Conservation (phyloP, 2,113 vertebrate genomes). For the Clarias batrachus region DNA sequence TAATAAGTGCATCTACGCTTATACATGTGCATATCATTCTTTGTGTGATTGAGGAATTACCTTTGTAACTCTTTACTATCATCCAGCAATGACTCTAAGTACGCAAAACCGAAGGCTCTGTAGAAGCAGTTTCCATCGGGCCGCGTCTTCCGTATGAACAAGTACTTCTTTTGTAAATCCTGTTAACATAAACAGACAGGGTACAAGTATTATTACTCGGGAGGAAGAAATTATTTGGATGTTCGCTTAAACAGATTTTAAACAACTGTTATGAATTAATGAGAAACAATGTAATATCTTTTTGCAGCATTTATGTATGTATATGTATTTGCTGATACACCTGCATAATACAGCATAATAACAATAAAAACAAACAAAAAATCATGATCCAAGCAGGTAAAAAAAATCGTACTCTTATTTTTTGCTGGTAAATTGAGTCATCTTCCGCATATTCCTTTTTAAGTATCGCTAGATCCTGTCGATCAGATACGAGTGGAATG, state of each 20-base stretch:
- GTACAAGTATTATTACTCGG: neutral
- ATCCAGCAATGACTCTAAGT: constrained; percentile 87
- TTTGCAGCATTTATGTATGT: neutral
- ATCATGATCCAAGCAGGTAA: neutral
- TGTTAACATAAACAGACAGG: constrained; percentile 48
- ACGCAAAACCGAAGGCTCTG: constrained; percentile 89
- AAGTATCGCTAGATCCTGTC: constrained; percentile 81
- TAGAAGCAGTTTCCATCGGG: constrained; percentile 95
- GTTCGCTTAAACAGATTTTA: neutral
- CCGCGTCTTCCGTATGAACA: constrained; percentile 85
- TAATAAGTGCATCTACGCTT: neutral
- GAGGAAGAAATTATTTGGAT: neutral
- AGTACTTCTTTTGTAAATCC: constrained; percentile 90
- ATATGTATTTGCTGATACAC: neutral
- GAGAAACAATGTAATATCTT: neutral
- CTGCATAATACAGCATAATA: neutral
- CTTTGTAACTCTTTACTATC: constrained; percentile 87
- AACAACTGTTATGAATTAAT: neutral
- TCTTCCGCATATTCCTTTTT: constrained; percentile 86
- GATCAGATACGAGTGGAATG: constrained; percentile 87
- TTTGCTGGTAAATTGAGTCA: constrained; percentile 87
- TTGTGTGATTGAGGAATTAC: constrained; percentile 58
- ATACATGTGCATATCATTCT: neutral
- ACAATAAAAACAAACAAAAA: neutral
- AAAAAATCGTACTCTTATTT: constrained; percentile 80